Evolutionary conservation across 37 sponge, comb jelly and placozoan species (phyloP).

Genomic region (Amphimedon queenslandica): DNA sequence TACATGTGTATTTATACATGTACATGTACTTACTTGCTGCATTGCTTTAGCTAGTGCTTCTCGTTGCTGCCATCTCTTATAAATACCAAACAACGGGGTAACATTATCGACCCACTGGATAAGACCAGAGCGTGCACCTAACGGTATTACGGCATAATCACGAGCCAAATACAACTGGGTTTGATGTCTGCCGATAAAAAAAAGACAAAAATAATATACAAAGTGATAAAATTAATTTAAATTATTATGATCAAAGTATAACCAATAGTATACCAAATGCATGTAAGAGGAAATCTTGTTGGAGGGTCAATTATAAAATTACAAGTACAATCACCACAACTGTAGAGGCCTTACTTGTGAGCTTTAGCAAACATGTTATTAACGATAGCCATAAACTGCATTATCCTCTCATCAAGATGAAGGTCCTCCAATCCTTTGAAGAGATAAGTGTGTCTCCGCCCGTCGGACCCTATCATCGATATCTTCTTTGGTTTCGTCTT

Average conservation of each 20-base stretch:
- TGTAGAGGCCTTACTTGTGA: constrained; percentile 78
- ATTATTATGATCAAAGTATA: no score
- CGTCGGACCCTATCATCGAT: constrained; percentile 94
- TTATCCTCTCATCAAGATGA: constrained; percentile 95
- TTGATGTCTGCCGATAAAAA: constrained; percentile 58
- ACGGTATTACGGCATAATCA: constrained; percentile 97
- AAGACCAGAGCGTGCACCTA: constrained; percentile 94
- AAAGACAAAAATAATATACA: no score
- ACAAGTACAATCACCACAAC: no score
- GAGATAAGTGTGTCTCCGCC: constrained; percentile 92
- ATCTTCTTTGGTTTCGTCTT: constrained; percentile 99
- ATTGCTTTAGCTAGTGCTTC: constrained; percentile 75
- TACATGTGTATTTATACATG: background rate
- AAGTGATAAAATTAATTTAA: no score
- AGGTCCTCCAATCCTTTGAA: constrained; percentile 97
- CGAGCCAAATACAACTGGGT: constrained; percentile 73
- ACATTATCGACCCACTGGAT: constrained; percentile 96
- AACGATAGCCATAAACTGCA: constrained; percentile 95
- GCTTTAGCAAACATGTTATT: constrained; percentile 91
- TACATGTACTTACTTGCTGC: constrained; percentile 46
- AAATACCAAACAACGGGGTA: constrained; percentile 94
- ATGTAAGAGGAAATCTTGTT: no score
- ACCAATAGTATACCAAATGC: no score
- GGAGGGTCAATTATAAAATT: constrained; percentile 36
- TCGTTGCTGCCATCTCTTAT: constrained; percentile 98